Conservation (phyloP, 2,113 vertebrate genomes). For the Lathamus discolor region DNA sequence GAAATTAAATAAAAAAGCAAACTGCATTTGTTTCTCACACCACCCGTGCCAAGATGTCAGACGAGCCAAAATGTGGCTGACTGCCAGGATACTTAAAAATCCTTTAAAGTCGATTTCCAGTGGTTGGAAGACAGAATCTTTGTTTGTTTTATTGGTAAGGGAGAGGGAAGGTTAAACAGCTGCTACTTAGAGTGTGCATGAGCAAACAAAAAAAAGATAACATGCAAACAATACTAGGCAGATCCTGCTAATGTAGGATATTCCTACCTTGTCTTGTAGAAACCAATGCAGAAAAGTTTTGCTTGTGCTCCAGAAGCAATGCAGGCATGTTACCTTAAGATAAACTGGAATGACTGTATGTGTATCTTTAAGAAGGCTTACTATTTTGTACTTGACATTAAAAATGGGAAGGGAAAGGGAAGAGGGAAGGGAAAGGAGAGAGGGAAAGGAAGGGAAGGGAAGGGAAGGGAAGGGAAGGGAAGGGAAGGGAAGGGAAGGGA, state of each 20-base stretch:
- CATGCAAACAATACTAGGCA: background rate
- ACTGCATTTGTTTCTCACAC: background rate
- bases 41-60: background rate
- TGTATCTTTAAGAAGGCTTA: background rate
- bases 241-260: background rate
- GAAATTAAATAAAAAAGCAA: background rate
- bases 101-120: background rate
- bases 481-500: too few relatives aligned
- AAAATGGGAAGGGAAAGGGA: accelerated
- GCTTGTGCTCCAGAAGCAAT: background rate
- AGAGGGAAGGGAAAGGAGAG: too few relatives aligned
- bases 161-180: background rate
- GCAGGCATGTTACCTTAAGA: background rate
- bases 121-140: background rate
- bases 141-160: background rate
- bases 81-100: background rate
- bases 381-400: background rate
- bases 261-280: background rate
- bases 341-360: background rate
- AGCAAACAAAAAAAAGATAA: background rate
- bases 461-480: too few relatives aligned
- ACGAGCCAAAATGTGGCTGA: background rate
- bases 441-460: too few relatives aligned
- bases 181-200: background rate
- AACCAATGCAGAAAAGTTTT: background rate